Percentiles rank a stretch among this genome's conserved stretches.
Conservation (phyloP, 1,140 invertebrate genomes). For the Pseudomyrmex sp. region DNA sequence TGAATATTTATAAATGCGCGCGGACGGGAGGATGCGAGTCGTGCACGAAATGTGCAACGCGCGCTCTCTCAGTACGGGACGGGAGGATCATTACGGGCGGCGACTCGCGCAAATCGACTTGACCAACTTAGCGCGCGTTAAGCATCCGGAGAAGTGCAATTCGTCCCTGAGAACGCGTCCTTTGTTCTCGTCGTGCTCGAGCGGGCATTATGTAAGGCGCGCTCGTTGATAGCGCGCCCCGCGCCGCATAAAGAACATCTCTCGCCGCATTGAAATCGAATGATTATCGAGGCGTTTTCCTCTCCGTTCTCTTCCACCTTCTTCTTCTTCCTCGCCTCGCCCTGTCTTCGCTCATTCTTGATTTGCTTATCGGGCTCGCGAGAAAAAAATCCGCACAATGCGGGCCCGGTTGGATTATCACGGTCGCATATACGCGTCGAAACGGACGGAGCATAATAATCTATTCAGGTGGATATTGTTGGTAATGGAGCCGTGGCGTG, state of each 20-base stretch:
- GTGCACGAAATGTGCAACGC: slow-evolving; percentile 10
- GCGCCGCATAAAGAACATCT: slow-evolving; percentile 38
- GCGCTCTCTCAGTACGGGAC: background rate
- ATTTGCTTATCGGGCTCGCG: slow-evolving; percentile 65
- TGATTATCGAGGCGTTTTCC: slow-evolving; percentile 65
- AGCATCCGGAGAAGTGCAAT: slow-evolving; percentile 61
- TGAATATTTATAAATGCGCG: slow-evolving; percentile 67
- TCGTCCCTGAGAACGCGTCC: slow-evolving; percentile 69
- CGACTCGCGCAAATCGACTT: slow-evolving; percentile 62
- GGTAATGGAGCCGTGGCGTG: slow-evolving; percentile 63
- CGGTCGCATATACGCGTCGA: slow-evolving; percentile 54
- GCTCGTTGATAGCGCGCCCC: slow-evolving; percentile 59
- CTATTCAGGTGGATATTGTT: slow-evolving; percentile 67
- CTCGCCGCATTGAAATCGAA: slow-evolving; percentile 67
- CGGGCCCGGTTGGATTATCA: slow-evolving; percentile 54
- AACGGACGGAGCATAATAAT: slow-evolving; percentile 68
- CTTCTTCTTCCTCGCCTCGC: slow-evolving; percentile 13
- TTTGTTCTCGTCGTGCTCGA: slow-evolving; percentile 70
- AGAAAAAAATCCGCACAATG: slow-evolving; percentile 66
- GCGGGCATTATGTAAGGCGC: slow-evolving; percentile 50
- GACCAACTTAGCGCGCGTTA: slow-evolving; percentile 68
- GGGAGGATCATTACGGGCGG: slow-evolving; percentile 63
- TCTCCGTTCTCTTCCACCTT: background rate
- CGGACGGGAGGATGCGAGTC: too few relatives aligned
- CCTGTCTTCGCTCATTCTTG: slow-evolving; percentile 47